Evolutionary conservation across 2,888 invertebrate species (phyloP).

Genomic region (Drosophila conformis): DNA sequence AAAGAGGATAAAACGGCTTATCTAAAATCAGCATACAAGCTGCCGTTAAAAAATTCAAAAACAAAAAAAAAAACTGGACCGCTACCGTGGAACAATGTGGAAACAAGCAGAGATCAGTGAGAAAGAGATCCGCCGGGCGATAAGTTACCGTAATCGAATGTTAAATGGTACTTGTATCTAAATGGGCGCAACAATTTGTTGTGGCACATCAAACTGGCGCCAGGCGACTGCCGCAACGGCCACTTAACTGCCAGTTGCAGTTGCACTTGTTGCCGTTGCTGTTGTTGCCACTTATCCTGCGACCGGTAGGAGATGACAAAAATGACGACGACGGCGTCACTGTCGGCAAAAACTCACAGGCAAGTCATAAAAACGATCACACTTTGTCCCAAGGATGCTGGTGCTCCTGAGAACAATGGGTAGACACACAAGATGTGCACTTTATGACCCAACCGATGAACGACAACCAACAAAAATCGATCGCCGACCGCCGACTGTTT

Average conservation of each 20-base stretch:
- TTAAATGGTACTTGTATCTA: conserved; percentile 68
- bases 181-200: conserved; percentile 53
- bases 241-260: conserved; percentile 61
- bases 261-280: conserved; percentile 57
- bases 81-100: conserved; percentile 36
- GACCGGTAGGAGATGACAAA: conserved; percentile 48
- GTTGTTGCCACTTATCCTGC: conserved; percentile 49
- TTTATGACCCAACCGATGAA: conserved; percentile 58
- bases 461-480: conserved; percentile 22
- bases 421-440: conserved; percentile 46
- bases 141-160: conserved; percentile 68
- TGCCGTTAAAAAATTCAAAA: conserved; percentile 2
- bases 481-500: conserved; percentile 71
- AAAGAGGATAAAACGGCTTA: conserved; percentile 35
- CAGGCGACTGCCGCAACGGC: conserved; percentile 62
- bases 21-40: conserved; percentile 36
- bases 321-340: conserved; percentile 58
- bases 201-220: conserved; percentile 69
- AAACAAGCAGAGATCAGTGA: conserved; percentile 51
- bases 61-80: conserved; percentile 1
- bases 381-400: conserved; percentile 67
- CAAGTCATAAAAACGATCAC: conserved; percentile 78
- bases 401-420: conserved; percentile 56
- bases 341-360: conserved; percentile 73
- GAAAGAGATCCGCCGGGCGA: conserved; percentile 67